These are phyloP conservation scores for Numenius arquata DNA, from an alignment of 2,113 vertebrate species.

Conservation along the genomic window DNA sequence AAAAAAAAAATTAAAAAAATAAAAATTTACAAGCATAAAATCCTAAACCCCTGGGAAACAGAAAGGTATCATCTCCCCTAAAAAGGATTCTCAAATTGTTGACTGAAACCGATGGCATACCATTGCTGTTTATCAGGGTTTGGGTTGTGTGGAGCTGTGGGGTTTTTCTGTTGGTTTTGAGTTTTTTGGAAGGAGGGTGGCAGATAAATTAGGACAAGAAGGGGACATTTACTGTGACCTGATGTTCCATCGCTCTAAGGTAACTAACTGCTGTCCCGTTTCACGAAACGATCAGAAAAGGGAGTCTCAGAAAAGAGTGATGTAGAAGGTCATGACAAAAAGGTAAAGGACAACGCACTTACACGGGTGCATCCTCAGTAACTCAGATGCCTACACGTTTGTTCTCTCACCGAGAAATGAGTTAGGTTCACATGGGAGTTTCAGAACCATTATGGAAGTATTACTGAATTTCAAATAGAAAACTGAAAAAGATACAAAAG, in stretches of 20 bases:
- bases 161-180: not conserved
- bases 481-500: slow-evolving; percentile 73
- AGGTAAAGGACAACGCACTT: not conserved
- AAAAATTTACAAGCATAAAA: not conserved
- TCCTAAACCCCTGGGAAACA: not conserved
- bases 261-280: not conserved
- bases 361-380: slow-evolving; percentile 24
- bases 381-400: not conserved
- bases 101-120: not conserved
- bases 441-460: slow-evolving; percentile 62
- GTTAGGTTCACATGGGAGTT: slow-evolving; percentile 20
- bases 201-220: not conserved
- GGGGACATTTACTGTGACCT: not conserved
- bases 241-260: not conserved
- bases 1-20: not conserved
- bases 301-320: slow-evolving; percentile 8
- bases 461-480: slow-evolving; percentile 70
- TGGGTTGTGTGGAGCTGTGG: not conserved
- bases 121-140: not conserved
- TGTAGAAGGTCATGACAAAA: slow-evolving; percentile 11
- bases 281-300: not conserved
- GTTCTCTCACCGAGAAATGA: slow-evolving; percentile 43
- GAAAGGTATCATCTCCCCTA: not conserved
- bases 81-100: not conserved
- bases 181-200: not conserved